Conservation (phyloP, 2,797 vertebrate genomes). For the Notolabrus celidotus region DNA sequence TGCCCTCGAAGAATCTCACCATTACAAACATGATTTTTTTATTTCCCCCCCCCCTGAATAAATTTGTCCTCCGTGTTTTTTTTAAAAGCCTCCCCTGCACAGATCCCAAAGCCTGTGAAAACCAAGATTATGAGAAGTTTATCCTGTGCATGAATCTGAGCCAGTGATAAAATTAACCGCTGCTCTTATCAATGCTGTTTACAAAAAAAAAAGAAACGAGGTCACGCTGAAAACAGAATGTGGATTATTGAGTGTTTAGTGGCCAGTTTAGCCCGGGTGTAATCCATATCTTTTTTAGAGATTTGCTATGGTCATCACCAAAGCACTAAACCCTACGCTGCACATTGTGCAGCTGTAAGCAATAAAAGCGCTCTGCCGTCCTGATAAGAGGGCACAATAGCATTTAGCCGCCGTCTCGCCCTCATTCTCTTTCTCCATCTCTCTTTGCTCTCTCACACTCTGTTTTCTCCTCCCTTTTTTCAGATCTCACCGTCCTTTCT, state of each 20-base stretch:
- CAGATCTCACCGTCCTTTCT: conserved; percentile 37
- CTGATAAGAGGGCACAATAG: conserved; percentile 69
- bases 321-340: conserved; percentile 58
- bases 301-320: conserved; percentile 70
- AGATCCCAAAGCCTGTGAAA: conserved; percentile 26
- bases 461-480: conserved; percentile 27
- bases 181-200: conserved; percentile 66
- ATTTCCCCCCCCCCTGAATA: conserved; percentile 6
- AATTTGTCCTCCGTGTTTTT: conserved; percentile 1
- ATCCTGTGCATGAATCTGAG: conserved; percentile 32
- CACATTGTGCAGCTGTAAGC: conserved; percentile 59
- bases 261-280: conserved; percentile 70
- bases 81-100: neutral
- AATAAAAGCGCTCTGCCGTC: conserved; percentile 56
- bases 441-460: conserved; percentile 22
- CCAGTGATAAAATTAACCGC: conserved; percentile 53
- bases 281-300: conserved; percentile 75
- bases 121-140: conserved; percentile 33
- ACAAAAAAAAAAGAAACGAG: conserved; percentile 61
- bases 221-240: conserved; percentile 66
- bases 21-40: neutral
- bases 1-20: neutral
- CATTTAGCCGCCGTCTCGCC: conserved; percentile 26
- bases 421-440: conserved; percentile 56
- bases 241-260: conserved; percentile 75